These are phyloP conservation scores for Alosa alosa DNA, from an alignment of 2,113 vertebrate species.

Conservation along the genomic window DNA sequence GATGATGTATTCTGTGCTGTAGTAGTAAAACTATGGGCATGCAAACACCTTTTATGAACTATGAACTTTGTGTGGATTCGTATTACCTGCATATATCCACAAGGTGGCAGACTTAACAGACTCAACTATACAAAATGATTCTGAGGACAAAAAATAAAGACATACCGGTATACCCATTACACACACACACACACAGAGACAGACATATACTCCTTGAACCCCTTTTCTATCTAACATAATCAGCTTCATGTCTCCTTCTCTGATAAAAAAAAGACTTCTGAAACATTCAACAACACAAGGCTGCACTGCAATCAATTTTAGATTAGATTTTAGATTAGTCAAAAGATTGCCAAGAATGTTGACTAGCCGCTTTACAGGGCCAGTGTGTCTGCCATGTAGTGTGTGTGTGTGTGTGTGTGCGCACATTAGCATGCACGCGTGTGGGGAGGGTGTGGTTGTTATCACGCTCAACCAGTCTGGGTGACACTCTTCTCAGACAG, in stretches of 20 bases:
- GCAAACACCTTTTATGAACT: too few species aligned
- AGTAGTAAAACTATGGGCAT: background rate
- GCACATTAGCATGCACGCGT: background rate
- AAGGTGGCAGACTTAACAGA: background rate
- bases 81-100: background rate
- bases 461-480: constrained; percentile 34
- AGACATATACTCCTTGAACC: background rate
- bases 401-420: constrained; percentile 19
- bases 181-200: background rate
- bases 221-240: background rate
- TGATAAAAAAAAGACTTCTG: background rate
- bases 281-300: background rate
- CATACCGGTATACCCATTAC: background rate
- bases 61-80: background rate
- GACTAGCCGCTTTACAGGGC: background rate
- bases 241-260: background rate
- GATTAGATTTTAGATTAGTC: background rate
- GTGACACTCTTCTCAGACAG: constrained; percentile 29
- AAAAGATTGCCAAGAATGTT: constrained; percentile 8
- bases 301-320: background rate
- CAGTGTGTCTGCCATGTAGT: constrained; percentile 7
- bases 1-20: background rate
- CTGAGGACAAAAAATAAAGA: background rate
- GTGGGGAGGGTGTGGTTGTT: constrained; percentile 32
- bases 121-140: background rate